Evolutionary conservation across 2,113 vertebrate genomes (phyloP), one percentile per base, ranked within the genome.

Genomic region (Lamprologus speciosus): DNA sequence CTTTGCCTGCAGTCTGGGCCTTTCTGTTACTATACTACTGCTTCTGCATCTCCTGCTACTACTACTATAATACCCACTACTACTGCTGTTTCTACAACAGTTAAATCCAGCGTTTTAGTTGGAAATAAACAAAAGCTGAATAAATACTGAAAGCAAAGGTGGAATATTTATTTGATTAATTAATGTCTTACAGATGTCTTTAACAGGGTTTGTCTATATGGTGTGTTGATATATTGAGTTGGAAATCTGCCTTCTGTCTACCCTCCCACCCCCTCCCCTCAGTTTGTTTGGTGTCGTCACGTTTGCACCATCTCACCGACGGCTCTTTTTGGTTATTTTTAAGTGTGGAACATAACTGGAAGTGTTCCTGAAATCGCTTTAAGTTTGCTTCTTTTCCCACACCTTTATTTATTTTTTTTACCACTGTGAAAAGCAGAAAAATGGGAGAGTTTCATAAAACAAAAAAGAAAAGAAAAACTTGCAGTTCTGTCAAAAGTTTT

Each of bases 61-160:
- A 95, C 95, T 96, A 95, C 94, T 96, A 96, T 81, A 92, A 91
- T 84, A 95, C 93, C 93, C 94, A 96, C 95, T 94, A 94, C 96
- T 96, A 95, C 96, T 97, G 95, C 96, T 96, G 96, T 94, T 93
- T 82, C 90, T 83, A 70, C 87, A 81, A 92, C 92, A 89, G 88
- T 92, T 82, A 81, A 79, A 88, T 96, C 96, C 96, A 97, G 89
- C 96, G 96, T 97, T 97, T 95, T 97, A 97, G 96, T 96, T 97
- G 96, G 96, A 95, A 60, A 89, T 35, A 85, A 91, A 88, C 78
- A 65, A 81, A 88, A 92, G 88, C 85, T 93, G 54, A 93, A 91
- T 90, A 65, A 92, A 89, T 94, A 92, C 85, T 93, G 89, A 94
- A 89, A 91, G 83, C 83, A 92, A 94, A 94, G 86, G 88, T 90